These are phyloP conservation scores for Botrylloides violaceus DNA, from an alignment of 23 tunicate species.

Conservation along the genomic window DNA sequence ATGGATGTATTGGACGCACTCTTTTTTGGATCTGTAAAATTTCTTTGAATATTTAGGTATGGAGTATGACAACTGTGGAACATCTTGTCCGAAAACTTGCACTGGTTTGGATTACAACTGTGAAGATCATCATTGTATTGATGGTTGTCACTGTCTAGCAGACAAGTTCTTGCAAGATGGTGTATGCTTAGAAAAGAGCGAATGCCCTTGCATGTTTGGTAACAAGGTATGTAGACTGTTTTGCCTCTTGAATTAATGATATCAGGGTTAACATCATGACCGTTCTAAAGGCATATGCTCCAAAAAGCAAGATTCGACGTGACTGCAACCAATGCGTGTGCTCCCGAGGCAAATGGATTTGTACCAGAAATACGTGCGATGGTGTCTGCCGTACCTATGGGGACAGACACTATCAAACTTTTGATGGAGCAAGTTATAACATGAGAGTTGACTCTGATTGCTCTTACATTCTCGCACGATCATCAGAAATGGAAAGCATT, in stretches of 20 bases:
- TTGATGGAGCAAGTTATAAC: slow-evolving; percentile 90
- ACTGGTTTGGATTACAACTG: slow-evolving; percentile 92
- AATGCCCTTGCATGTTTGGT: slow-evolving; percentile 95
- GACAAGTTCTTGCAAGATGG: slow-evolving; percentile 86
- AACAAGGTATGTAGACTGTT: slow-evolving; percentile 53
- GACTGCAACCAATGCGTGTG: slow-evolving; percentile 99
- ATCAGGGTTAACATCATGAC: no score
- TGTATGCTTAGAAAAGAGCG: slow-evolving; percentile 52
- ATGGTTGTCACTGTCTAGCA: slow-evolving; percentile 98
- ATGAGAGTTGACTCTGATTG: slow-evolving; percentile 94
- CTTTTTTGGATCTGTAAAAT: no score
- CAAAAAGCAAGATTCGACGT: slow-evolving; percentile 92
- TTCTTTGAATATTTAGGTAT: slow-evolving; percentile 44
- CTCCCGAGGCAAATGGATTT: slow-evolving; percentile 93
- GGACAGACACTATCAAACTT: slow-evolving; percentile 96
- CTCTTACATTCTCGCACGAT: slow-evolving; percentile 89
- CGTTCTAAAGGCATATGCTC: slow-evolving; percentile 51
- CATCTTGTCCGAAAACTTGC: slow-evolving; percentile 95
- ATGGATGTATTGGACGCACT: no score
- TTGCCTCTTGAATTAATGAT: no score
- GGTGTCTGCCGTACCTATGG: slow-evolving; percentile 90
- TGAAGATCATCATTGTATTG: slow-evolving; percentile 98
- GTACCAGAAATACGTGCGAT: slow-evolving; percentile 91
- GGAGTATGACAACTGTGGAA: slow-evolving; percentile 92
- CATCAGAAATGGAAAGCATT: slow-evolving; percentile 72